Base-by-base conservation (phyloP, 2,797 vertebrate genomes). In the Anas capensis region DNA sequence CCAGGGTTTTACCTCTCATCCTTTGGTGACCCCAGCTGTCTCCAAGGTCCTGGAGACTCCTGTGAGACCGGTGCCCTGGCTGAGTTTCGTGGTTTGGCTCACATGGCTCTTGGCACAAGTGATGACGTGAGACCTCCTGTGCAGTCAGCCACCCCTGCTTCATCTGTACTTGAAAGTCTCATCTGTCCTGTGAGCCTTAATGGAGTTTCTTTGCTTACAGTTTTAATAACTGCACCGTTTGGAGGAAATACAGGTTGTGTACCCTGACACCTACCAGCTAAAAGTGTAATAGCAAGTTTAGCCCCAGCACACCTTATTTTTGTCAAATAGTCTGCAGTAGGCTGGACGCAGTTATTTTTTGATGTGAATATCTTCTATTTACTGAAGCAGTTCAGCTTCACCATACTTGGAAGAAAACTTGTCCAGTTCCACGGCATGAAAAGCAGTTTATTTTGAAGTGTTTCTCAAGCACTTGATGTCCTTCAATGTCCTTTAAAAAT, bases 21-120 rank as follows among this genome's bases (percentile, higher is more conserved):
- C 40, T 64, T 44, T 13, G 36, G 24, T 14, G 11, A 27, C 31
- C 10, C 29, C 10, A 54, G 7, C 23, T 42, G 20, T 42, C 44
- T 78, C 16, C 12, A 40, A 56, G 34, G 24, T 73, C 61, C 62
- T 24, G 19, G 1, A 8, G 11, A 29, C 31, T 46, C 16, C 23
- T 8, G 12, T 7, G 23, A 15, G 33, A 26, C 19, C 1, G 4
- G 15, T 42, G 33, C 1, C 1, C 54, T 5, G 6, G 27, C 48
- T 21, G 31, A n/a, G 17, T 44, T 82, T n/a, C 0, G 0, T 34
- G 13, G 29, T 23, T 68, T 23, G 54, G 14, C 18, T 54, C 29
- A 17, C 29, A 12, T 18, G 36, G 54, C 34, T 62, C 40, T 66
- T 68, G 42, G 26, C 5, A 11, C 34, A 24, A 20, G 58, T 23